Percentiles rank a stretch among this genome's conserved stretches.
These are phyloP conservation scores for Latrodectus elegans DNA, from an alignment of 2,888 invertebrate species.

Conservation along the genomic window DNA sequence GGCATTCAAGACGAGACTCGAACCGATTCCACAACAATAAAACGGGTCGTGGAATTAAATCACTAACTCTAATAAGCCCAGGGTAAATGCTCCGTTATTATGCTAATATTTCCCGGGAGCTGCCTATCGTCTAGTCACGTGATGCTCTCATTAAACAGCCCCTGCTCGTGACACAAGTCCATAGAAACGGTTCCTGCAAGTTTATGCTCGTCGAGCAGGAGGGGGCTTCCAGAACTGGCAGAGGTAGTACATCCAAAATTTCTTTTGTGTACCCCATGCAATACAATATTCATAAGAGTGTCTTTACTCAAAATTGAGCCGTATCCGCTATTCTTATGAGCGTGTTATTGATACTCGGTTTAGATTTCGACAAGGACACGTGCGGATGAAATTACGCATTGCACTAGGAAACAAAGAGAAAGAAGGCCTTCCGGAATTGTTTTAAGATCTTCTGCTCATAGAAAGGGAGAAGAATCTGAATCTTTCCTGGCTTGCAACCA, in stretches of 20 bases:
- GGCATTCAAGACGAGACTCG: background rate
- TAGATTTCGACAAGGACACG: background rate
- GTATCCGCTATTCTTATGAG: slow-evolving; percentile 48
- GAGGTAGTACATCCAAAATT: slow-evolving; percentile 33
- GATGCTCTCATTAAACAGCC: slow-evolving; percentile 49
- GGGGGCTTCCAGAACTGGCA: slow-evolving; percentile 11
- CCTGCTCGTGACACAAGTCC: slow-evolving; percentile 48
- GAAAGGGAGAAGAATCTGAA: background rate
- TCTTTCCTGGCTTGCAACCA: background rate
- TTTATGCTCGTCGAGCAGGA: background rate
- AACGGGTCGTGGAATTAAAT: slow-evolving; percentile 53
- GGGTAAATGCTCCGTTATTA: slow-evolving; percentile 66
- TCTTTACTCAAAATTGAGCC: slow-evolving; percentile 45
- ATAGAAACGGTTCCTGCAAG: slow-evolving; percentile 19
- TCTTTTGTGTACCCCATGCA: slow-evolving; percentile 27
- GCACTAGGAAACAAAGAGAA: slow-evolving; percentile 24
- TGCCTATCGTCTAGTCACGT: slow-evolving; percentile 54
- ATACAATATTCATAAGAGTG: slow-evolving; percentile 65
- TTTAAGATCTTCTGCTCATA: background rate
- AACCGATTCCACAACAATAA: slow-evolving; percentile 25
- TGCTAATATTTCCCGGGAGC: slow-evolving; percentile 54
- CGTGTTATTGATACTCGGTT: slow-evolving; percentile 46
- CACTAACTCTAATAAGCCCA: slow-evolving; percentile 62
- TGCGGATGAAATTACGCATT: slow-evolving; percentile 34
- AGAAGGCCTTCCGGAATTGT: background rate